Base-by-base conservation (phyloP, 53 echinoderm and acorn worm genomes). In the Paelopatides confundens region DNA sequence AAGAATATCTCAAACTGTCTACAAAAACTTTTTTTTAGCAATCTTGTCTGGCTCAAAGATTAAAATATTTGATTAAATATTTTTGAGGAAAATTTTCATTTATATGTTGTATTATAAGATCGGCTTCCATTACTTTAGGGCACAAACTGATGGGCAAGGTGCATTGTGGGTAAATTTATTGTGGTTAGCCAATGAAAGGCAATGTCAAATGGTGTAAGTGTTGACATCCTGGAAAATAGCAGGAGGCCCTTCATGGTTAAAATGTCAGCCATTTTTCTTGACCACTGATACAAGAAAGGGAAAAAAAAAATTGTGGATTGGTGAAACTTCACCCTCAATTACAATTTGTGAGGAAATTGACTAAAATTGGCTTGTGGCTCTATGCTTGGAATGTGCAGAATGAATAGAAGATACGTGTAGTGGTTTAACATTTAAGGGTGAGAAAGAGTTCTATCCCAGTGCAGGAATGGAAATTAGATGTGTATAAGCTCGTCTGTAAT, bases 51-150 rank as follows among this genome's bases (percentile, higher is more conserved):
- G n/a, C 58, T 21, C 1, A 21, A 58, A 58, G n/a, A 58, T 58
- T 21, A 58, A 58, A 58, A 58, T 58, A 23, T 74, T 74, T 74
- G 74, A 74, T 74, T 74, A 74, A 74, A 74, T 40, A 11, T 46
- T n/a, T n/a, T 27, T 17, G 37, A 40, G 37, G 34, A 38, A 74
- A 74, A 74, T 74, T 39, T 74, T 28, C 39, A 74, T 26, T 39
- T 39, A 46, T 40, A 24, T 74, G n/a, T n/a, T n/a, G n/a, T 74
- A 21, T 29, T 4, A 23, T 46, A n/a, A 36, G 47, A 18, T 74
- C 27, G 12, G 74, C 46, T 74, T 74, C 39, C 74, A 14, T n/a
- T 6, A 74, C 74, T 74, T 35, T 6, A 74, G 74, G 74, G 40
- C 46, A 39, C n/a, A 28, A 40, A 40, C 40, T 39, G 39, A 39